These are phyloP conservation scores for Anthopleura sola DNA, from an alignment of 64 coral and sea anemone genomes.

Conservation along the genomic window DNA sequence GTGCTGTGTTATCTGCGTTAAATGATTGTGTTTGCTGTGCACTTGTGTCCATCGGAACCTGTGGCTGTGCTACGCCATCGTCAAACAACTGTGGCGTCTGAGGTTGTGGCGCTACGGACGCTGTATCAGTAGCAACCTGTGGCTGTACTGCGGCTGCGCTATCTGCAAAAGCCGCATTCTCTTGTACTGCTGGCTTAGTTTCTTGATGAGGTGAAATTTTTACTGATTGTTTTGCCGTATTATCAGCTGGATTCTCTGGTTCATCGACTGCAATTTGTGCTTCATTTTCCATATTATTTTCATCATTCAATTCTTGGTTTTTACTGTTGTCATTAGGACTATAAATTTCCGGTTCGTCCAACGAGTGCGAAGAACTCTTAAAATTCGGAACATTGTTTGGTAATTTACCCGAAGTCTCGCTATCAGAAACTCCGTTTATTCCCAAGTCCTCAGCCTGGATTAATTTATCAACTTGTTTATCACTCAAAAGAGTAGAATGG, in stretches of 20 bases:
- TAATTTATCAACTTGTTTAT: not conserved
- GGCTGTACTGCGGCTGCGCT: not conserved
- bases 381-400: not conserved
- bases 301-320: not conserved
- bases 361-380: not conserved
- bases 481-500: not conserved
- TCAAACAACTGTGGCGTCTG: too few species aligned
- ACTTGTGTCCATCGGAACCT: not conserved
- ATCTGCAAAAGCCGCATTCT: not conserved
- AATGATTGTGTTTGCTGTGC: not conserved
- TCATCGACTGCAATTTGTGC: not conserved
- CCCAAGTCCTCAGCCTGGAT: not conserved
- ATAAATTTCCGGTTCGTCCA: not conserved
- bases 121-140: not conserved
- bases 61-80: too few species aligned
- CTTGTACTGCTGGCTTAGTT: not conserved
- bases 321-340: not conserved
- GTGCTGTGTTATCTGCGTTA: not conserved
- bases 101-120: not conserved
- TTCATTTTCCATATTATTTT: not conserved
- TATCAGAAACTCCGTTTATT: not conserved
- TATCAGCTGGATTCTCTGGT: not conserved
- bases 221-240: not conserved
- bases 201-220: not conserved
- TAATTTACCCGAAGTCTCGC: not conserved